Conservation (phyloP, 2,113 vertebrate genomes). For the Brachypteracias leptosomus region DNA sequence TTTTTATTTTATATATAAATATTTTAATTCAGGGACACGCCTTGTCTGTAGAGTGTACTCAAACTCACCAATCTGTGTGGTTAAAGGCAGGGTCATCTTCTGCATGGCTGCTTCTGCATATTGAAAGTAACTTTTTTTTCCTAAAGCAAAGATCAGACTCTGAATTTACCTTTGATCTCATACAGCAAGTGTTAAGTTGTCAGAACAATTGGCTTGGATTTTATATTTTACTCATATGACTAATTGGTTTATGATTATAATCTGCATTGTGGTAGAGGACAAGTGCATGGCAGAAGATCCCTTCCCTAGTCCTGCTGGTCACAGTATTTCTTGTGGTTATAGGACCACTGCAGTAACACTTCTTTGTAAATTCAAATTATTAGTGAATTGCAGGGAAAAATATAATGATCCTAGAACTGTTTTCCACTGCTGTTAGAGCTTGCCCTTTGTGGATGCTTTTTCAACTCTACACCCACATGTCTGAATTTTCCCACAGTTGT, state of each 20-base stretch:
- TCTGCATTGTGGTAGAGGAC: background rate
- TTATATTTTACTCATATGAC: background rate
- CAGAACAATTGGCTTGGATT: background rate
- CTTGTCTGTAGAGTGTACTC: background rate
- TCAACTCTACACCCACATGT: background rate
- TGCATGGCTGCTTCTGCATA: background rate
- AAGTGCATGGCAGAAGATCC: background rate
- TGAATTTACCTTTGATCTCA: background rate
- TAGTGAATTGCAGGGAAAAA: background rate
- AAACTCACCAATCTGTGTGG: background rate
- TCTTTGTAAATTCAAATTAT: background rate
- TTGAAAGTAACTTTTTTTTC: background rate
- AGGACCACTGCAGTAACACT: background rate
- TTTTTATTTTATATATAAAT: background rate
- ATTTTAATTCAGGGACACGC: background rate
- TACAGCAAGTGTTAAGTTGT: background rate
- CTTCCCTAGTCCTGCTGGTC: background rate
- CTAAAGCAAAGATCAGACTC: background rate
- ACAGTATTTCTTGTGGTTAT: background rate
- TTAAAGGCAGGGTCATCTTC: background rate
- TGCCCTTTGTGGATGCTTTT: background rate
- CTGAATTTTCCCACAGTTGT: background rate
- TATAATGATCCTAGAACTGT: background rate
- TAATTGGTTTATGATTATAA: background rate
- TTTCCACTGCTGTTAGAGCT: background rate